Evolutionary conservation across 1,140 invertebrate species (phyloP), one percentile per base, ranked within the genome.

Genomic region (Vanessa tameamea): DNA sequence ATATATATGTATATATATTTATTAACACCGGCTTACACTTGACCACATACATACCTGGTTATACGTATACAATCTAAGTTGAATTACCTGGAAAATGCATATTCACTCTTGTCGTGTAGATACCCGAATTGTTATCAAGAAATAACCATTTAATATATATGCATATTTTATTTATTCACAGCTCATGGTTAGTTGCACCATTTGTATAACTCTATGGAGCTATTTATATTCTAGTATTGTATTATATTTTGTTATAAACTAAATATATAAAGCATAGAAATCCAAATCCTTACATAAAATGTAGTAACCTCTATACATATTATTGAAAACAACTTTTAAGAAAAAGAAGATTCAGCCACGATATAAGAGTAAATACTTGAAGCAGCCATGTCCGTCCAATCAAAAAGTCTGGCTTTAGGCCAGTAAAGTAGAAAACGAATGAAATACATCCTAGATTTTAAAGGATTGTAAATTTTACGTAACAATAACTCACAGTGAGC

Each of bases 401-500:
- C 72, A 73, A 73, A 73, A 68, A 68, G n/a, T 59, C 72, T 73
- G 72, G 72, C 72, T 50, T 43, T 50, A 68, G 66, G 64, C 72
- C 72, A 73, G 72, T 68, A 47, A 43, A 73, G 65, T 63, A 68
- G 64, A 73, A 66, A 73, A 71, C 51, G 71, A 75, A 69, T 75
- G 73, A 65, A 70, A 70, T 68, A 73, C 68, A 69, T 63, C 57
- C 67, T 70, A 69, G 51, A 64, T 75, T 73, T 75, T 70, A 70
- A 75, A 75, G 61, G 67, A 75, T 75, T 75, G 67, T 75, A 75
- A 64, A 70, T 75, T 65, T 73, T 68, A 73, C 65, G 65, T 73
- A 73, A 73, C 72, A 63, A 64, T 73, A 73, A 68, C 64, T 70
- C 73, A 66, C 23, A 53, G 63, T n/a, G 43, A 59, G 51, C 63